Evolutionary conservation across 1,140 invertebrate genomes (phyloP), one percentile per base, ranked within the genome.

Genomic region (Panagrolaimus sp.): DNA sequence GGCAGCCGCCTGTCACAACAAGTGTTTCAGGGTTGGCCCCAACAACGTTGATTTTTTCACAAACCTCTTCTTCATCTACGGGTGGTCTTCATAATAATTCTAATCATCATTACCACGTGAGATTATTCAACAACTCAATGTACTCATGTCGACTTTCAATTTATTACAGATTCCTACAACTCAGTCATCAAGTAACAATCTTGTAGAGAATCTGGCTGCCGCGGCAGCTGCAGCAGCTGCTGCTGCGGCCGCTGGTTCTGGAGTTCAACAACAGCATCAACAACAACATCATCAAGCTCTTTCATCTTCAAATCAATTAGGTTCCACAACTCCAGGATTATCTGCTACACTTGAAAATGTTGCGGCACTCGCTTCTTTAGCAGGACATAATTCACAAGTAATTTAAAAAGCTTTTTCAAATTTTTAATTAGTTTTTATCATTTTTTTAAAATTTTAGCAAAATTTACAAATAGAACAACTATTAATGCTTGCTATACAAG

Each of bases 401-500:
- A 21, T 28, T 28, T 21, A n/a, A 52, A 28, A 28, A 26, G 15
- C 17, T n/a, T 58, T 26, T 28, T 58, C 12, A 26, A 58, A 58
- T 58, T 12, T 21, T 26, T 12, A 58, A 0, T 24, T 8, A n/a
- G 15, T 58, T 21, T 12, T 12, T 12, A 58, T n/a, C 15, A 21
- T 58, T 28, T 26, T 28, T 58, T n/a, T 5, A 21, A 58, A 21
- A 28, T 21, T 58, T 21, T 58, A 26, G 15, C 28, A 26, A 21
- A 58, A 28, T 58, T 28, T 52, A 52, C 48, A 8, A 14, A 21
- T 58, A 24, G 74, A 78, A 63, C 67, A 80, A 28, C 43, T 77
- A 32, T 44, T 78, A 47, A 62, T 78, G 71, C 68, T 78, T 15
- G 77, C 77, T 21, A 45, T 78, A 21, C 77, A 78, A 52, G 77